Conservation (phyloP, 2,113 vertebrate species). For the Ciconia stormi region DNA sequence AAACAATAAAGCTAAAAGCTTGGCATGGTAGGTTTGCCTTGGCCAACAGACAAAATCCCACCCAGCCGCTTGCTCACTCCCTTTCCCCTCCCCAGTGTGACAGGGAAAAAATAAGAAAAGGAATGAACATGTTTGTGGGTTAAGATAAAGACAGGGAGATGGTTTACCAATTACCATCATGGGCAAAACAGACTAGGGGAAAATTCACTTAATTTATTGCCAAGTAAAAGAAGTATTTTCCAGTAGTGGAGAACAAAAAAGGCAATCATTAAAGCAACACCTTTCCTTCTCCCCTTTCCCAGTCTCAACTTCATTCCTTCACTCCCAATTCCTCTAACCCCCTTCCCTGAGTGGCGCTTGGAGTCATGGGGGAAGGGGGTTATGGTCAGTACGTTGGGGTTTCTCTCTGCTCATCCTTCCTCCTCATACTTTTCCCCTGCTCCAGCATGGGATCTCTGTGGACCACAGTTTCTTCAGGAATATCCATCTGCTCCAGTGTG, state of each 20-base stretch:
- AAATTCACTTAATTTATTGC: not conserved
- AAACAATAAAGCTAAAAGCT: not conserved
- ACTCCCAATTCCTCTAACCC: not conserved
- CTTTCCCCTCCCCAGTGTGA: not conserved
- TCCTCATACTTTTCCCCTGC: not conserved
- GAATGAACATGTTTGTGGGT: not conserved
- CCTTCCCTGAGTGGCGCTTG: fast-evolving
- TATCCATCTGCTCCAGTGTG: not conserved
- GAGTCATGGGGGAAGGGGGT: not conserved
- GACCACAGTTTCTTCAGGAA: not conserved
- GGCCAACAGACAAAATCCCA: not conserved
- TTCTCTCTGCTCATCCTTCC: not conserved
- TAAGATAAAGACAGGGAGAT: not conserved
- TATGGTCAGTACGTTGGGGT: fast-evolving
- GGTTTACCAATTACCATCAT: not conserved
- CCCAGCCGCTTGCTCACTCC: fast-evolving
- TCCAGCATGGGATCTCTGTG: not conserved
- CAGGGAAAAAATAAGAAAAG: not conserved
- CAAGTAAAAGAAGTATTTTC: not conserved
- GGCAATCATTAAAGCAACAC: not conserved
- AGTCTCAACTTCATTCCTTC: not conserved
- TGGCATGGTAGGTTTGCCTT: not conserved
- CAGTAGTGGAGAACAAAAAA: not conserved
- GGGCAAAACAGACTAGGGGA: not conserved
- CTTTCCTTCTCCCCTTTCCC: not conserved